phyloP scores from a whole-genome alignment of 2,797 vertebrate genomes.

The Hemibagrus guttatus region DNA sequence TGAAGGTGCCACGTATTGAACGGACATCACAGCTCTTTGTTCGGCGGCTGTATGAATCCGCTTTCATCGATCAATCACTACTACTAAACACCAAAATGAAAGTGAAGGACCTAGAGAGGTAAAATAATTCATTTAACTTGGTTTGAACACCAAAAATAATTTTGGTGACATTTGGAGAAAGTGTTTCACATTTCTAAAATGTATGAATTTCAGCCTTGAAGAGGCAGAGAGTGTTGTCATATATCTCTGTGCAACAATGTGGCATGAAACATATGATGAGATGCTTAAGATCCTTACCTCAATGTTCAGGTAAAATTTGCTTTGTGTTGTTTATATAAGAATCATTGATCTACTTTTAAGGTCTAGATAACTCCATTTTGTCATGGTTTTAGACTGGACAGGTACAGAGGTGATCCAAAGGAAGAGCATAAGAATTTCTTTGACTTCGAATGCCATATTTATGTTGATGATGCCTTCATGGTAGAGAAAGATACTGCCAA shows the following conservation, averaged over 20 bases:
- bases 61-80: conserved; percentile 80
- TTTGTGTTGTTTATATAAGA: not conserved
- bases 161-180: not conserved
- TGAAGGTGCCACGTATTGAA: conserved; percentile 77
- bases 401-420: conserved; percentile 77
- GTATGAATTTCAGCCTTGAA: conserved; percentile 61
- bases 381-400: conserved; percentile 73
- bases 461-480: conserved; percentile 77
- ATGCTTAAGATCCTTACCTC: conserved; percentile 84
- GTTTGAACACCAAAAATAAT: not conserved
- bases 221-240: conserved; percentile 73
- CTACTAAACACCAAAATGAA: conserved; percentile 82
- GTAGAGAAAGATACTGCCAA: conserved; percentile 61
- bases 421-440: conserved; percentile 76
- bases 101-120: conserved; percentile 70
- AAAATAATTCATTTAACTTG: not conserved
- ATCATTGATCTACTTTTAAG: not conserved
- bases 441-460: conserved; percentile 81
- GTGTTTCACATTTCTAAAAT: not conserved
- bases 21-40: conserved; percentile 81
- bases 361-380: not conserved
- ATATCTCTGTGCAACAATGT: conserved; percentile 84
- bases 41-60: conserved; percentile 79
- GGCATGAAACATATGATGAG: conserved; percentile 83
- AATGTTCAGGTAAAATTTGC: conserved; percentile 76